Evolutionary conservation across 2,888 invertebrate species (phyloP).

Genomic region (Macrosoma leucophasiata): DNA sequence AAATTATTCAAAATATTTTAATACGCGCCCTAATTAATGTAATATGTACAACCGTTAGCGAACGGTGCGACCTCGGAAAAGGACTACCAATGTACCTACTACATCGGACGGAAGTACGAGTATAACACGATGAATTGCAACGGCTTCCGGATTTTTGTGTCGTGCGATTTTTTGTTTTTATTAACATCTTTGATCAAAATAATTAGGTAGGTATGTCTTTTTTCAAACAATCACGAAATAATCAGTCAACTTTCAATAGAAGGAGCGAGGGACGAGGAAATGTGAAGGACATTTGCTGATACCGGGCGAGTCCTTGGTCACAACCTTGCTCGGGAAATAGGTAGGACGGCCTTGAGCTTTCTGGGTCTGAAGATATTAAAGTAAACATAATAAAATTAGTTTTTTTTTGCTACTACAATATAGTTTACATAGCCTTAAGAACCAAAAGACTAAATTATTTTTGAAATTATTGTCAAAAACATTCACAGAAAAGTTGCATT

Average conservation of each 20-base stretch:
- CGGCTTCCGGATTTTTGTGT: conserved; percentile 51
- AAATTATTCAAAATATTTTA: no score
- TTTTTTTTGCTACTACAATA: no score
- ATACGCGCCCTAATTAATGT: conserved; percentile 34
- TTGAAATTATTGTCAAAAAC: no score
- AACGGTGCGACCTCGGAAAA: conserved; percentile 51
- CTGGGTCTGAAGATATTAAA: no score
- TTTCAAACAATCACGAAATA: no score
- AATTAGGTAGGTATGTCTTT: no score
- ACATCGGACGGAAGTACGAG: conserved; percentile 53
- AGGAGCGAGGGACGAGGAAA: conserved; percentile 33
- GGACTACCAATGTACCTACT: conserved; percentile 37
- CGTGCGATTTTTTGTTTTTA: no score
- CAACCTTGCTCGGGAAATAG: conserved; percentile 43
- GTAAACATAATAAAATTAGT: no score
- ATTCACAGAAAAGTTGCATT: no score
- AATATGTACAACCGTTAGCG: conserved; percentile 45
- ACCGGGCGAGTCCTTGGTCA: conserved; percentile 44
- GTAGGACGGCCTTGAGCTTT: conserved; percentile 21
- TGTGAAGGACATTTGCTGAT: conserved; percentile 45
- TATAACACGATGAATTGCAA: conserved; percentile 45
- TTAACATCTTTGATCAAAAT: conserved; percentile 21
- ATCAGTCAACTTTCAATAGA: conserved; percentile 26
- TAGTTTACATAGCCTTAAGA: no score
- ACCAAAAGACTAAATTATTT: no score